Base-by-base conservation (phyloP, 1,140 invertebrate genomes). In the Paralvinella palmiformis region DNA sequence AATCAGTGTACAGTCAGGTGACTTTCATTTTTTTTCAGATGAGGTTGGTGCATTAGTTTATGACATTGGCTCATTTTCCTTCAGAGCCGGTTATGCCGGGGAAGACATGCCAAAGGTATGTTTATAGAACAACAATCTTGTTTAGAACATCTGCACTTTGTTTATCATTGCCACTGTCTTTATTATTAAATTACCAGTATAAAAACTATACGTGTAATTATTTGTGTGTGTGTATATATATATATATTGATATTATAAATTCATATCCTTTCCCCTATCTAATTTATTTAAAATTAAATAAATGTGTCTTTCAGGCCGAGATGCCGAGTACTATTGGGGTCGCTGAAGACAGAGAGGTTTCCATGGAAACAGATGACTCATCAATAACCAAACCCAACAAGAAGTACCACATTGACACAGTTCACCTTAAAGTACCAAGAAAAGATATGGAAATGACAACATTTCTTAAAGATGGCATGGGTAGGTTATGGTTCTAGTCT, bases 11-110 rank as follows among this genome's bases (percentile, higher is more conserved):
- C n/a, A n/a, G n/a, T n/a, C n/a, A n/a, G n/a, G n/a, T n/a, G n/a
- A n/a, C n/a, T n/a, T 57, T 27, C 22, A 57, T 3, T 4, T 57
- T 0, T 22, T 57, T 57, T 31, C 48, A 85, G 96, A 99, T 84
- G 96, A 99, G 81, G 97, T 99, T 69, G 95, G 95, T 17, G 96
- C 96, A 0, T 78, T 99, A 61, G 96, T 99, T 13, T 96, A 98
- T 79, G 96, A 99, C 81, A 87, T 94, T 50, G 96, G 94, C 0
- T 91, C 94, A 72, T 90, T 92, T 79, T 92, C 92, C 1, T 79
- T 94, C 35, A 81, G 91, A 65, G 89, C 89, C 24, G 91, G 91
- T 27, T 93, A 91, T 85, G 91, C 90, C 22, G 91, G 91, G 62
- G 94, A 96, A 80, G 94, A 96, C 77, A 89, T 89, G 20, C 93